Evolutionary conservation across 2,113 vertebrate genomes (phyloP).

Genomic region (Plestiodon gilberti): DNA sequence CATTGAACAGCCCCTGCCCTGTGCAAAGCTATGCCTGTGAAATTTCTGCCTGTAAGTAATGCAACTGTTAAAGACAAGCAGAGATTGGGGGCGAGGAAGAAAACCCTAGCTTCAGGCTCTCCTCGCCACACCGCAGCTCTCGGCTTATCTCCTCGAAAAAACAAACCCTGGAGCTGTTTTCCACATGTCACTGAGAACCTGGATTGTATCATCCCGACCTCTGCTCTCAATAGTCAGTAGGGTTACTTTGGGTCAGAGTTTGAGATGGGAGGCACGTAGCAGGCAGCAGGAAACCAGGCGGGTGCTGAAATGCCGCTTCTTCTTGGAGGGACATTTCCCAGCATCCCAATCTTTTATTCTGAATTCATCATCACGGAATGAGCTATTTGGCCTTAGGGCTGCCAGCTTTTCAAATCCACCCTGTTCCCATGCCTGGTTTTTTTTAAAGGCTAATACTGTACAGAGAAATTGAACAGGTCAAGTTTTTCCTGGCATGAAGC

Average conservation of each 20-base stretch:
- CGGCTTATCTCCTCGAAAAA: background rate
- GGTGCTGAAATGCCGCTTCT: background rate
- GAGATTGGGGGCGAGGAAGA: background rate
- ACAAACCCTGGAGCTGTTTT: background rate
- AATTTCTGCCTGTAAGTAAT: background rate
- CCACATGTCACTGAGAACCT: background rate
- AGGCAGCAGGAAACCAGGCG: background rate
- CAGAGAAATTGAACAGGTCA: background rate
- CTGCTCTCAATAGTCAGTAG: background rate
- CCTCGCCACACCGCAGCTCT: background rate
- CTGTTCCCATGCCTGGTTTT: background rate
- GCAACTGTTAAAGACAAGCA: background rate
- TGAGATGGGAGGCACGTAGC: background rate
- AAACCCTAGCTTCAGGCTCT: background rate
- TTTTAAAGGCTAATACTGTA: background rate
- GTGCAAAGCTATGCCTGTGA: no score
- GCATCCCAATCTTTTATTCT: background rate
- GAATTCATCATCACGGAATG: background rate
- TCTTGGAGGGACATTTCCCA: background rate
- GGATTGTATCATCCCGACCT: background rate
- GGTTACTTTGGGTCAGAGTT: slow-evolving; percentile 16
- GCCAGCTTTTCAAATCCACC: background rate
- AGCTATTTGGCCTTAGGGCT: background rate
- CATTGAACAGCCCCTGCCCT: background rate
- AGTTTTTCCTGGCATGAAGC: background rate